Percentiles rank a stretch among this genome's conserved stretches.
Conservation (phyloP, 2,113 vertebrate genomes). For the Muscicapa adusta region DNA sequence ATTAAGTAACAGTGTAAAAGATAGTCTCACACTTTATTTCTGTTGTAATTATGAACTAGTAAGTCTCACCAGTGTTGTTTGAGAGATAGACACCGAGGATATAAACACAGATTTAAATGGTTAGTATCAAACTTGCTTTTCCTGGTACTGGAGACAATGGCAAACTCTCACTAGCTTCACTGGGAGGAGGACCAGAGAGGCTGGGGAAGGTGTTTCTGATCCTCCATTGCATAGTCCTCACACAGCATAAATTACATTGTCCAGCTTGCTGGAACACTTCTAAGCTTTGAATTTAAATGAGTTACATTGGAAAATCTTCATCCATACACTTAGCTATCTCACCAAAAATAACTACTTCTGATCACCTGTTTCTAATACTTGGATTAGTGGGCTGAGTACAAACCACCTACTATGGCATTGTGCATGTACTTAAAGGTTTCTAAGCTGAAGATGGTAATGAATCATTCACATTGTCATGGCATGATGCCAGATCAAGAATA, state of each 20-base stretch:
- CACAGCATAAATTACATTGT: neutral
- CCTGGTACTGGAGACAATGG: neutral
- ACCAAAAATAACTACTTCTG: neutral
- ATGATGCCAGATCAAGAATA: neutral
- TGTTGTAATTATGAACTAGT: neutral
- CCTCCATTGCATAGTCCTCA: slow-evolving; percentile 57
- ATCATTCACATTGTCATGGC: neutral
- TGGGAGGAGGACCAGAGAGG: slow-evolving; percentile 28
- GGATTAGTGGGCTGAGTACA: neutral
- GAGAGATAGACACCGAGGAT: neutral
- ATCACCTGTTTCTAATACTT: neutral
- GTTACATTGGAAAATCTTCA: neutral
- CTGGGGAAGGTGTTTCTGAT: slow-evolving; percentile 18
- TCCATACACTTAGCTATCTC: neutral
- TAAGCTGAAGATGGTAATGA: neutral
- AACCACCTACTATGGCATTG: neutral
- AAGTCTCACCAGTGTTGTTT: neutral
- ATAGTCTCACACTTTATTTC: neutral
- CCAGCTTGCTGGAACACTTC: neutral
- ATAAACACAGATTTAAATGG: neutral
- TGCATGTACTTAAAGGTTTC: neutral
- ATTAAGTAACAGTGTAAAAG: slow-evolving; percentile 46
- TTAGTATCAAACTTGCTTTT: neutral
- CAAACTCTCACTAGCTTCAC: slow-evolving; percentile 22
- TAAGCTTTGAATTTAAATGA: neutral